These are phyloP conservation scores for Tauraco erythrolophus DNA, from an alignment of 2,113 vertebrate genomes.

Conservation along the genomic window DNA sequence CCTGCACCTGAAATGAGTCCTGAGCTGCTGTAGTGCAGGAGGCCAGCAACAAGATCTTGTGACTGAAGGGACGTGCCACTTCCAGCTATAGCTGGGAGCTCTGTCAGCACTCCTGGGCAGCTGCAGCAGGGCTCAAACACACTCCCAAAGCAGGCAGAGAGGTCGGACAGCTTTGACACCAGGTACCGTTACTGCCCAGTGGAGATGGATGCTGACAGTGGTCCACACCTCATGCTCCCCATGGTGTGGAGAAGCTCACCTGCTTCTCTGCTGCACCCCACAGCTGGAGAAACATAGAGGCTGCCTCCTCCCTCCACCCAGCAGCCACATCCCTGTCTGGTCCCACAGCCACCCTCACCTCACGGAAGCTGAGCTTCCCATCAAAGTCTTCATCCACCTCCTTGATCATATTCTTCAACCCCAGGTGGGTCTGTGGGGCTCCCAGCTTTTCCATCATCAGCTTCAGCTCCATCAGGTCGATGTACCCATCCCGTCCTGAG, in stretches of 20 bases:
- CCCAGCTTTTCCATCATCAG: conserved; percentile 85
- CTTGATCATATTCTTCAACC: conserved; percentile 83
- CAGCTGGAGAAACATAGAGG: not conserved
- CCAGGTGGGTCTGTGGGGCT: conserved; percentile 81
- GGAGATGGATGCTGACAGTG: not conserved
- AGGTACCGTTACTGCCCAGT: fast-evolving
- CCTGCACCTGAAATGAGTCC: not conserved
- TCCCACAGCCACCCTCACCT: conserved; percentile 57
- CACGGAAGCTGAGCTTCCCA: conserved; percentile 79
- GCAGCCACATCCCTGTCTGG: not conserved
- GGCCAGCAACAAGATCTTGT: not conserved
- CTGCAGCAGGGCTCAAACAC: not conserved
- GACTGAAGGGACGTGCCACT: not conserved
- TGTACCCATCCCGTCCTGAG: conserved; percentile 77
- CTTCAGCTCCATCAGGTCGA: conserved; percentile 83
- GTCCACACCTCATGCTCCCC: fast-evolving
- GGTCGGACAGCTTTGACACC: not conserved
- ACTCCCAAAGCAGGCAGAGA: not conserved
- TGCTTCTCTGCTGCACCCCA: not conserved
- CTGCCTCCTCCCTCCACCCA: not conserved
- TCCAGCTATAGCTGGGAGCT: not conserved
- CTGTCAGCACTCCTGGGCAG: not conserved
- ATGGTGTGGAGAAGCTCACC: not conserved
- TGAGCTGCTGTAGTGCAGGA: not conserved
- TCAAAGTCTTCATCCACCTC: conserved; percentile 85